These are phyloP conservation scores for Malurus cyaneus DNA, from an alignment of 2,113 vertebrate species.

Conservation along the genomic window DNA sequence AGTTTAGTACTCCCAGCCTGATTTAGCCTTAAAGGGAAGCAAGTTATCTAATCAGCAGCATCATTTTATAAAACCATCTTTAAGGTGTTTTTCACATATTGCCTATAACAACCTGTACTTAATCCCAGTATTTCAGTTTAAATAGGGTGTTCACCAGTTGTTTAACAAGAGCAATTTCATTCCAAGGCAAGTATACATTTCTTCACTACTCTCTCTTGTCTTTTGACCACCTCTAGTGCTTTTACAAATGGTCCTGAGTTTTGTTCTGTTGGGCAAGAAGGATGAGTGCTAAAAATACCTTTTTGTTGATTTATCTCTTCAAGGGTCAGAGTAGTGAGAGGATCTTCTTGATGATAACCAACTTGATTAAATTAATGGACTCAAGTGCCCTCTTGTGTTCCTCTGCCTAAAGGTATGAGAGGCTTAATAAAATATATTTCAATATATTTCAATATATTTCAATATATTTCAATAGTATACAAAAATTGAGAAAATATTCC, in stretches of 20 bases:
- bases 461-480: neutral
- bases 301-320: neutral
- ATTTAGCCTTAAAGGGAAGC: neutral
- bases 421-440: neutral
- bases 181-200: neutral
- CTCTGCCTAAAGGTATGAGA: neutral
- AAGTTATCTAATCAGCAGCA: neutral
- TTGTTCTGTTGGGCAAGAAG: neutral
- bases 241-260: neutral
- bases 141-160: neutral
- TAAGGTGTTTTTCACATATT: neutral
- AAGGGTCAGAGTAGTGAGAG: neutral
- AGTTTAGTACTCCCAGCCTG: neutral
- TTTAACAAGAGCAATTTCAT: neutral
- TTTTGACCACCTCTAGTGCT: neutral
- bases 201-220: neutral
- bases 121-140: neutral
- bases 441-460: neutral
- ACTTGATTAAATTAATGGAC: neutral
- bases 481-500: neutral
- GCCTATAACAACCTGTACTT: neutral
- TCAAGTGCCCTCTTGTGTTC: slow-evolving; percentile 54
- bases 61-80: neutral
- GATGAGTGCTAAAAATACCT: neutral
- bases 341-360: neutral